These are phyloP conservation scores for Ceraclea dissimilis DNA, from an alignment of 2,888 invertebrate genomes.

Conservation along the genomic window DNA sequence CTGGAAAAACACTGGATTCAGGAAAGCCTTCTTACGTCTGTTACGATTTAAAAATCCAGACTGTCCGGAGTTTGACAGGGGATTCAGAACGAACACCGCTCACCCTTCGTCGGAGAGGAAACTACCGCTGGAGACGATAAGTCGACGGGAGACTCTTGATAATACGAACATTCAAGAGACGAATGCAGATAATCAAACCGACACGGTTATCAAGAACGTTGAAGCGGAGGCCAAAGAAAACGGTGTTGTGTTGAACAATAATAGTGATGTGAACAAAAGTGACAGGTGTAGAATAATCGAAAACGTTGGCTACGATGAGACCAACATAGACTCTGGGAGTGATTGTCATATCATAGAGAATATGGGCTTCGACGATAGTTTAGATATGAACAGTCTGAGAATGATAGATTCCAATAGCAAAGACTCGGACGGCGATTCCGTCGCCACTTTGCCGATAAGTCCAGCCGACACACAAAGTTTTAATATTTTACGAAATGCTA, in stretches of 20 bases:
- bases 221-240: neutral
- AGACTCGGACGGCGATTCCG: conserved; percentile 21
- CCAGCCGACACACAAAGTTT: conserved; percentile 9
- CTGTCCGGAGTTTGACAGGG: conserved; percentile 43
- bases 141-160: conserved; percentile 4
- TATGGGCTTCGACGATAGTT: conserved; percentile 40
- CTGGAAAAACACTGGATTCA: conserved; percentile 76
- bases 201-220: conserved; percentile 1
- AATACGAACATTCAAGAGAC: conserved; percentile 6
- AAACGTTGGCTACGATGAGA: conserved; percentile 38
- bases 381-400: conserved; percentile 33
- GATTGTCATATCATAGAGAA: conserved; percentile 47
- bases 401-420: conserved; percentile 27
- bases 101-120: conserved; percentile 48
- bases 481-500: neutral
- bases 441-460: conserved; percentile 19
- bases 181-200: conserved; percentile 3
- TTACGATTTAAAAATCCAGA: conserved; percentile 60
- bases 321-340: conserved; percentile 35
- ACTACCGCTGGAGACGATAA: conserved; percentile 42
- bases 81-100: conserved; percentile 39
- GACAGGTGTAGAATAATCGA: conserved; percentile 43
- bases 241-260: conserved; percentile 18
- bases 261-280: conserved; percentile 33
- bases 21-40: conserved; percentile 62